phyloP scores from a whole-genome alignment of 2,113 vertebrate species.

The Nesoenas mayeri region DNA sequence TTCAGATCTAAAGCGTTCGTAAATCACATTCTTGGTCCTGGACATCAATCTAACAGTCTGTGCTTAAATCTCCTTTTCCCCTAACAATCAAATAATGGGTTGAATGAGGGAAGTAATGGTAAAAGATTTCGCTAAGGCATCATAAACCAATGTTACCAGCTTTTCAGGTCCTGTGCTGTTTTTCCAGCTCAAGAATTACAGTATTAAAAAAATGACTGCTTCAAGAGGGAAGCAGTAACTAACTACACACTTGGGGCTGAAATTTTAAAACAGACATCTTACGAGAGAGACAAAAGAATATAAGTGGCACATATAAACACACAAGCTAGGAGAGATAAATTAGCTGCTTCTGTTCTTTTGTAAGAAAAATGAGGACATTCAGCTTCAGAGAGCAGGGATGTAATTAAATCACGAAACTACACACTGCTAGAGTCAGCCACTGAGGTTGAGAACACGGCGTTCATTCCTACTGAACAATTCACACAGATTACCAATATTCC shows the following conservation, averaged over 20 bases:
- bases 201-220: background rate
- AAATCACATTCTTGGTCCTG: background rate
- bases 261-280: background rate
- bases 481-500: background rate
- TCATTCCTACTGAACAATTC: background rate
- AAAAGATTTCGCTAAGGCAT: background rate
- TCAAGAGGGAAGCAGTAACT: background rate
- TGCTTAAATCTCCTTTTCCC: background rate
- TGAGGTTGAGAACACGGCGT: background rate
- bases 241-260: background rate
- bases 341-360: background rate
- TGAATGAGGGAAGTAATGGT: background rate
- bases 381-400: background rate
- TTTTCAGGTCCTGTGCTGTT: background rate
- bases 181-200: background rate
- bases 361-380: background rate
- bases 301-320: background rate
- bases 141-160: background rate
- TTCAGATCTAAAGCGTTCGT: background rate
- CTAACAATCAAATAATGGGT: background rate
- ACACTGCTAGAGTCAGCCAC: background rate
- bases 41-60: background rate
- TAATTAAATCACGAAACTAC: background rate
- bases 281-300: background rate
- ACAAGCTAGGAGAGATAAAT: background rate